Base-by-base conservation (phyloP, 2,888 invertebrate species). In the Callyntrura sp. region DNA sequence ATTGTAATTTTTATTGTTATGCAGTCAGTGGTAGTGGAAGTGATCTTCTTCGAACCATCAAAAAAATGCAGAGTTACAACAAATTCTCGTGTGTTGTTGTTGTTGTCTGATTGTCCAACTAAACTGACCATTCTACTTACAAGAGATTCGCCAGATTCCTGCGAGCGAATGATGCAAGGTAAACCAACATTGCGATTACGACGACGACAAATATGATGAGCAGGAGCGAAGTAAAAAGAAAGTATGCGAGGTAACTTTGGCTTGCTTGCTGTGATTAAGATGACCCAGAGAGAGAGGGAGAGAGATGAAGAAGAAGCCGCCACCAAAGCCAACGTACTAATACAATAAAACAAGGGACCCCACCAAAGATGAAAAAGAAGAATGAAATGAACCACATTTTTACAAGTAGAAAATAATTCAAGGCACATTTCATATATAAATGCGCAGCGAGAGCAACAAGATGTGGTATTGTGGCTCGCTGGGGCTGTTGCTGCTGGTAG, bases 321-420 rank as follows among this genome's bases (percentile, higher is more conserved):
- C 9, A 65, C 25, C n/a, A 60, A 70, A n/a, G 68, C 68, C 68
- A 70, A 81, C 81, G 60, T 20, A 51, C 60, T 60, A 81, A 43
- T 48, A 51, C 76, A 73, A 73, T n/a, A n/a, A n/a, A 45, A 20
- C 8, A 20, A 35, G 35, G 11, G 45, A 45, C 43, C 70, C 45
- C 70, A 45, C 17, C 45, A 73, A 68, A 60, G 60, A 60, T 3
- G 65, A 65, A 65, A 4, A 65, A 28, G 65, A 20, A 60, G 60
- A 20, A 73, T n/a, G 12, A 23, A 76, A 76, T 76, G 76, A 76
- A 76, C 76, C 51, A 76, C 76, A 76, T 76, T 76, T 51, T 76
- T 76, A 70, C 43, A 70, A 70, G 43, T 70, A 43, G 68, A 43
- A 70, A 70, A 70, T 70, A 70, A 70, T 70, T 70, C 43, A 43